phyloP scores from a whole-genome alignment of 2,888 invertebrate species.

The Bembecia ichneumoniformis region DNA sequence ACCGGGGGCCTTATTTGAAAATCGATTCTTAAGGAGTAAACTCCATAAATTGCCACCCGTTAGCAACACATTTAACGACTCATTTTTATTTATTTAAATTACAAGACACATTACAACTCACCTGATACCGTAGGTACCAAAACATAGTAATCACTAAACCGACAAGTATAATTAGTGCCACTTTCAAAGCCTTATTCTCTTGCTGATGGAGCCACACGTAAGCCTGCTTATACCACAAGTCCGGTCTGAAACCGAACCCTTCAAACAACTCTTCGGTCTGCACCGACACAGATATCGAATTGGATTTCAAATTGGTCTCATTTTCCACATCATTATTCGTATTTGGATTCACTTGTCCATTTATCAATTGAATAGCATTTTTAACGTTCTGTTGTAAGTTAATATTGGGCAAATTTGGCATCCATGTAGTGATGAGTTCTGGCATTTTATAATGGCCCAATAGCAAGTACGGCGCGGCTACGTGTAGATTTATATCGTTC shows the following conservation, averaged over 20 bases:
- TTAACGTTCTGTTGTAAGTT: slow-evolving; percentile 33
- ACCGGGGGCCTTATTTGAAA: too few relatives aligned
- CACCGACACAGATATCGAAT: slow-evolving; percentile 63
- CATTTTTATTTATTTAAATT: too few relatives aligned
- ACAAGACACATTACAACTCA: slow-evolving; percentile 25
- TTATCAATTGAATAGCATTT: slow-evolving; percentile 44
- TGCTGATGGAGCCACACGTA: slow-evolving; percentile 80
- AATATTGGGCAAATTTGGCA: slow-evolving; percentile 48
- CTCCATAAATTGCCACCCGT: too few relatives aligned
- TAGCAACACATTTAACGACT: too few relatives aligned
- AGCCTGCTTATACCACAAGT: slow-evolving; percentile 51
- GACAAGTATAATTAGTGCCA: slow-evolving; percentile 77
- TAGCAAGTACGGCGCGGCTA: slow-evolving; percentile 58
- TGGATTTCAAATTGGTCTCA: slow-evolving; percentile 54
- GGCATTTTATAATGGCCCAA: slow-evolving; percentile 82
- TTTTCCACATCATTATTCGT: slow-evolving; percentile 51
- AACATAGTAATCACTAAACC: slow-evolving; percentile 80
- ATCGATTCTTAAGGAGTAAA: too few relatives aligned
- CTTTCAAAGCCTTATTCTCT: slow-evolving; percentile 81
- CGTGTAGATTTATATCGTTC: slow-evolving; percentile 52
- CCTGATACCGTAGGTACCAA: slow-evolving; percentile 82
- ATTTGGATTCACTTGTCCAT: slow-evolving; percentile 47
- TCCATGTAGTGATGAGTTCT: slow-evolving; percentile 66
- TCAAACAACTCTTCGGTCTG: slow-evolving; percentile 73
- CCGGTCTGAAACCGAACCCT: slow-evolving; percentile 46